These are phyloP conservation scores for Acholoe squamosa DNA, from an alignment of 2,888 invertebrate genomes.

Conservation along the genomic window DNA sequence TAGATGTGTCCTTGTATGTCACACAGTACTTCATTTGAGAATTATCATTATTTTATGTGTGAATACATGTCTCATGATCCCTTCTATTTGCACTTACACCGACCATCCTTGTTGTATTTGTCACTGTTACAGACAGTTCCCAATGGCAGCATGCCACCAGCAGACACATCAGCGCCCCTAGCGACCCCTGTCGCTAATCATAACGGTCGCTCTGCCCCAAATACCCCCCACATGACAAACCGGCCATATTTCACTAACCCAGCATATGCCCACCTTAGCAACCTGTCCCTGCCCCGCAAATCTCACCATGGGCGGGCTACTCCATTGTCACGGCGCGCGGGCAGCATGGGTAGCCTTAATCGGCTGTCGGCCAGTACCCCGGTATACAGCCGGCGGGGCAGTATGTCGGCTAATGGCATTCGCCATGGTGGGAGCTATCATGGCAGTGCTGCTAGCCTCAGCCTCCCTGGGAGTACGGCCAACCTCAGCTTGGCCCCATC, in stretches of 20 bases:
- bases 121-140: conserved; percentile 39
- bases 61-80: no score
- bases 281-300: conserved; percentile 40
- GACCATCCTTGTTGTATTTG: neutral
- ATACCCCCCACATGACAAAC: conserved; percentile 15
- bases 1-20: no score
- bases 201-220: conserved; percentile 41
- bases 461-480: conserved; percentile 38
- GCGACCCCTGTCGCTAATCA: neutral
- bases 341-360: conserved; percentile 11
- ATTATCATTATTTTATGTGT: no score
- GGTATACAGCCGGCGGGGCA: conserved; percentile 45
- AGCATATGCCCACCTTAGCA: conserved; percentile 34
- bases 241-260: conserved; percentile 57
- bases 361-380: conserved; percentile 6
- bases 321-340: neutral
- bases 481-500: neutral
- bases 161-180: neutral
- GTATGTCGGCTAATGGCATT: neutral
- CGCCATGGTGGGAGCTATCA: neutral
- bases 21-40: no score
- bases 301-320: neutral
- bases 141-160: neutral
- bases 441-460: conserved; percentile 17
- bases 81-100: neutral